Conservation (phyloP, 2,113 vertebrate genomes). For the Forbesichthys papilliferus region DNA sequence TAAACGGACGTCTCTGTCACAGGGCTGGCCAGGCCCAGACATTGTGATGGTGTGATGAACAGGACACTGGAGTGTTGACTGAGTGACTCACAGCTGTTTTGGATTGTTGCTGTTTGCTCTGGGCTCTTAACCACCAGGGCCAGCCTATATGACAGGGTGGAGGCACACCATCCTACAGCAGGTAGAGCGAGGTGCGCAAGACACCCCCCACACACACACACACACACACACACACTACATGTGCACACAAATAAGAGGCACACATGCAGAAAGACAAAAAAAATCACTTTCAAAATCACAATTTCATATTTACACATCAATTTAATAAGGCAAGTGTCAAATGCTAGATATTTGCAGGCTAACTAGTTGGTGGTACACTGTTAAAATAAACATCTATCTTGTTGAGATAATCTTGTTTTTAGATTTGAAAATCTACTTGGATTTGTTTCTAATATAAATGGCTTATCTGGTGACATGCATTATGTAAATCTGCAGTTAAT, state of each 20-base stretch:
- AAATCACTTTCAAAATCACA: background rate
- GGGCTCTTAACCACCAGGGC: conserved; percentile 39
- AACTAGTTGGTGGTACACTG: too few species aligned
- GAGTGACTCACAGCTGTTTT: conserved; percentile 56
- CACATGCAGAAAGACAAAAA: background rate
- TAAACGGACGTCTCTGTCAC: background rate
- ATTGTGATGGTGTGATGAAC: conserved; percentile 32
- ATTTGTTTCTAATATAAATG: background rate
- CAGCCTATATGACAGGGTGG: conserved; percentile 44
- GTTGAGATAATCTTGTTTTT: too few species aligned
- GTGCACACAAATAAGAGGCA: background rate
- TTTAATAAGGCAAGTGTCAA: too few species aligned
- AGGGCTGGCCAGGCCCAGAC: conserved; percentile 16
- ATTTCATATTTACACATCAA: too few species aligned
- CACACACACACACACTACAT: background rate
- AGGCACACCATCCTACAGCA: conserved; percentile 46
- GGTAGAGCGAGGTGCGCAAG: conserved; percentile 17
- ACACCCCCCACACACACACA: background rate
- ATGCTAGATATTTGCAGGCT: too few species aligned
- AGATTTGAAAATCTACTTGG: background rate
- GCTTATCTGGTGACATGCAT: too few species aligned
- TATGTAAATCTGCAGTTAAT: too few species aligned
- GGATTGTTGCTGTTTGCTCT: conserved; percentile 48
- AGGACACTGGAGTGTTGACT: conserved; percentile 54
- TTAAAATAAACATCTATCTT: too few species aligned